Evolutionary conservation across 1,140 invertebrate genomes (phyloP).

Genomic region (Drusus annulatus): DNA sequence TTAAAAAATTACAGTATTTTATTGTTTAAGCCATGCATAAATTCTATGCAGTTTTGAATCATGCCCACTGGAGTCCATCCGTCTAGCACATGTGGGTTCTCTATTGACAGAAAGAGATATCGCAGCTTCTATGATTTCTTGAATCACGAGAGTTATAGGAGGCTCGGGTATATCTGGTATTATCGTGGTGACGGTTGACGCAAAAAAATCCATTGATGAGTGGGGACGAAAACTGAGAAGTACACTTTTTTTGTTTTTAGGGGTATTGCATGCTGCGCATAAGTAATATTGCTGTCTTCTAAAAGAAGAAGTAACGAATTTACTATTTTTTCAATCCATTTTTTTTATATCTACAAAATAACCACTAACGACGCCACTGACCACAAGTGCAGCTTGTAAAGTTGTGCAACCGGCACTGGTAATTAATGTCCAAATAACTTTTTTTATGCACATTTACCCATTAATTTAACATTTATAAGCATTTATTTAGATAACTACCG

Average conservation of each 20-base stretch:
- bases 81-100: conserved; percentile 84
- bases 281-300: conserved; percentile 37
- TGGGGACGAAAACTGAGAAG: background rate
- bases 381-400: too few species aligned
- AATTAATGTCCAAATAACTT: too few species aligned
- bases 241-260: background rate
- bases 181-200: background rate
- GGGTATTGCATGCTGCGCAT: background rate
- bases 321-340: too few species aligned
- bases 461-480: too few species aligned
- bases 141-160: conserved; percentile 2
- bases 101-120: background rate
- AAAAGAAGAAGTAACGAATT: too few species aligned
- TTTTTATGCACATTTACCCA: too few species aligned
- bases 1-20: too few species aligned
- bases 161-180: conserved; percentile 21
- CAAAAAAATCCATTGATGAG: background rate
- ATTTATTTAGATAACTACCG: too few species aligned
- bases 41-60: conserved; percentile 86
- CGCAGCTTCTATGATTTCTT: background rate
- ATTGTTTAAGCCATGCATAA: too few species aligned
- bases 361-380: too few species aligned
- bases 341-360: too few species aligned
- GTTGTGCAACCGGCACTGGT: too few species aligned
- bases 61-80: conserved; percentile 84